Base-by-base conservation (phyloP, 2,797 vertebrate species). In the Pipistrellus kuhlii region DNA sequence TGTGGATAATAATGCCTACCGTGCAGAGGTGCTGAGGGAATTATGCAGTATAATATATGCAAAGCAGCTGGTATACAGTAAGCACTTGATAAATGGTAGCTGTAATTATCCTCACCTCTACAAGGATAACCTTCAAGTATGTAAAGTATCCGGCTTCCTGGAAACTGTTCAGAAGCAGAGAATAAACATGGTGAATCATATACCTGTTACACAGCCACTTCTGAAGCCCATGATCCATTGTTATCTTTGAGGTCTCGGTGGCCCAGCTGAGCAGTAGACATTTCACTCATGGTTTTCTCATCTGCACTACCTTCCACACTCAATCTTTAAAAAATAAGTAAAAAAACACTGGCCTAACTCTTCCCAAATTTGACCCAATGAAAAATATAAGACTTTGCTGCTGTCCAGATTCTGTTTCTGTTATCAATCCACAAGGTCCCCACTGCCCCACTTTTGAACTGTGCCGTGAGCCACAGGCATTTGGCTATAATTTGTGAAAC, bases 391-490 rank as follows among this genome's bases (percentile, higher is more conserved):
- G 90, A 72, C 4, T 72, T 41, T 18, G 30, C 48, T 21, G 68
- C 68, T 69, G 9, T 72, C 30, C 14, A 7, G 17, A 68, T 51
- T 71, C 32, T 44, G n/a, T 55, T 69, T 71, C 71, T 55, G 57
- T 66, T 73, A 9, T 32, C 80, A 23, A n/a, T 46, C 20, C 6
- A 0, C 46, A 27, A 77, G 17, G n/a, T 53, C 66, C n/a, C 4
- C 11, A 62, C 12, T 0, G 3, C 8, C 55, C 35, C 69, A 38
- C 7, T 30, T 81, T 15, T 73, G 81, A 77, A 25, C 21, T 0
- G 0, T 18, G 8, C 6, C 8, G 4, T 3, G 32, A 69, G n/a
- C 11, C 2, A 5, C 25, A 62, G 62, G 51, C 4, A 0, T 38
- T 62, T 20, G 17, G 17, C 55, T 75, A 81, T 80, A 88, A n/a